These are phyloP conservation scores for Microtus richardsoni DNA, from an alignment of 2,113 vertebrate species.

Conservation along the genomic window DNA sequence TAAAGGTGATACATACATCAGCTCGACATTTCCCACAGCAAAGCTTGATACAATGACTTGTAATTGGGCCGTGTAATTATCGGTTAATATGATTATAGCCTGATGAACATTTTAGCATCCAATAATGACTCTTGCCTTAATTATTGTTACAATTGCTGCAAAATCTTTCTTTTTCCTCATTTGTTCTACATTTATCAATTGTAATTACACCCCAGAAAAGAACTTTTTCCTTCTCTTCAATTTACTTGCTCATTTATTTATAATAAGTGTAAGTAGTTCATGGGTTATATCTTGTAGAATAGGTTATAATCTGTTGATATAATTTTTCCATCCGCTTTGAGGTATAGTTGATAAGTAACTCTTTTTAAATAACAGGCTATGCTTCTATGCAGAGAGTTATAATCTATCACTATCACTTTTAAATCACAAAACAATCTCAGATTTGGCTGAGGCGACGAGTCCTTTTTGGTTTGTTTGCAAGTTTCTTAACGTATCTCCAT, in stretches of 20 bases:
- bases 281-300: conserved; percentile 12
- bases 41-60: background rate
- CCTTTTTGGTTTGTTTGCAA: background rate
- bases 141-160: conserved; percentile 4
- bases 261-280: background rate
- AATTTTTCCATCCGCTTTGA: background rate
- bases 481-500: background rate
- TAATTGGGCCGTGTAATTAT: background rate
- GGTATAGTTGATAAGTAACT: background rate
- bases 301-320: background rate
- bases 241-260: conserved; percentile 33
- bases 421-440: background rate
- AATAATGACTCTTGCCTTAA: conserved; percentile 8
- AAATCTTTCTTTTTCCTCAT: conserved; percentile 29
- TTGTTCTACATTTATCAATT: conserved; percentile 19
- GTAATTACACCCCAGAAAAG: background rate
- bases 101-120: conserved; percentile 16
- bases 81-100: conserved; percentile 33
- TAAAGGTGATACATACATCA: background rate
- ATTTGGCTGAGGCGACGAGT: background rate
- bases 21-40: background rate
- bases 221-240: conserved; percentile 6
- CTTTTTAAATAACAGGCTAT: background rate
- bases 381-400: background rate
- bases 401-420: conserved; percentile 10